Base-by-base conservation (phyloP, 2,888 invertebrate species). In the Acanthococcus lagerstroemiae region DNA sequence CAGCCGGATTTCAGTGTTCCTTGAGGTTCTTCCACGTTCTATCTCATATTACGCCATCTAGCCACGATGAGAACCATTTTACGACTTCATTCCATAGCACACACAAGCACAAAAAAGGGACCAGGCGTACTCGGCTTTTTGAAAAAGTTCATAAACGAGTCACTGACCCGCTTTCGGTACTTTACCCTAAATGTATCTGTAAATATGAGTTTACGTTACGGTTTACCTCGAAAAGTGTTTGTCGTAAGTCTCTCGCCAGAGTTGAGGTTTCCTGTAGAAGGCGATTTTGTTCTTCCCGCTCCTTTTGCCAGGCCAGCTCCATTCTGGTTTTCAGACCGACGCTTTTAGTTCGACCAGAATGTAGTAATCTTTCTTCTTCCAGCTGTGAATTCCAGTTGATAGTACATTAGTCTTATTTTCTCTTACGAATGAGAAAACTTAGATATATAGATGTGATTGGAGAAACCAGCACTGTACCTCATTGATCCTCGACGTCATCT, bases 281-380 rank as follows among this genome's bases (percentile, higher is more conserved):
- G n/a, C 92, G 80, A 71, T 92, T 92, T 73, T 92, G 91, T 73
- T 94, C 93, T 75, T 92, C 91, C 22, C 94, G 81, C 76, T 94
- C 94, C 75, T 92, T 94, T 73, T 92, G 92, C 94, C 94, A 94
- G 0, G 92, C 90, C 17, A 94, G 79, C 75, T 94, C 93, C 82
- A 94, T 85, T 61, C 89, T 84, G 1, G 93, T 90, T 72, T 88
- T 86, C 71, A 90, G 79, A 3, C 92, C 93, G 0, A 90, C 88
- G 69, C 91, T 86, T 73, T 91, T 87, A 1, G 90, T 87, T 68
- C 93, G 80, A 0, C 93, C 92, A 25, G 88, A 87, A 17, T 85
- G 85, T 26, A 94, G 78, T 61, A 92, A 81, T 50, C 90, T 83
- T 70, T 92, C 92, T 77, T 94, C 94, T 76, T 94, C 93, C 72